phyloP scores from a whole-genome alignment of 92 coral and sea anemone genomes.

The Paragorgia papillata region DNA sequence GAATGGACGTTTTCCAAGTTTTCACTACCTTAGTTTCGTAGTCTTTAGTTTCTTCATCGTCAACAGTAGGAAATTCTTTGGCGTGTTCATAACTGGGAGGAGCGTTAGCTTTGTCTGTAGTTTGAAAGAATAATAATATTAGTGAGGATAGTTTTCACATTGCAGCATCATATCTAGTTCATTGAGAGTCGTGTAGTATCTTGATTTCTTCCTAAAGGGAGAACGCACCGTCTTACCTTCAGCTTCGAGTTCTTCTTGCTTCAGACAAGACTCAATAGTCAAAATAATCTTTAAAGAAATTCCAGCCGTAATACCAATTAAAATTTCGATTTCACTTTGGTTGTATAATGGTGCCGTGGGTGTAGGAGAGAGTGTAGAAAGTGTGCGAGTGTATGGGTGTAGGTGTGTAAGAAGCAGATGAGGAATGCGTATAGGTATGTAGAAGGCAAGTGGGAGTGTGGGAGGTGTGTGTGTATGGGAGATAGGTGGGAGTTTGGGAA shows the following conservation, averaged over 20 bases:
- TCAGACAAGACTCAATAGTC: constrained; percentile 9
- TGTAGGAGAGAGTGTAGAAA: too few species aligned
- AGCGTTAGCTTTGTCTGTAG: neutral
- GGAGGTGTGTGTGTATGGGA: too few species aligned
- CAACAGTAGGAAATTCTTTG: neutral
- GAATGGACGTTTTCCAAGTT: too few species aligned
- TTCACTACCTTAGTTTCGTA: neutral
- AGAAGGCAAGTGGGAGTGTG: too few species aligned
- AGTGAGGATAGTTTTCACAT: too few species aligned
- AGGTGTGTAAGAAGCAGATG: too few species aligned
- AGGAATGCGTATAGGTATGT: too few species aligned
- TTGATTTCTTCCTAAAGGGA: neutral
- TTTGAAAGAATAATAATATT: neutral
- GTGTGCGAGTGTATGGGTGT: too few species aligned
- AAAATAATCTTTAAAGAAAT: constrained; percentile 17
- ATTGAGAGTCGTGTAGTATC: neutral
- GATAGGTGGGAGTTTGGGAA: too few species aligned
- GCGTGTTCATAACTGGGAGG: constrained; percentile 32
- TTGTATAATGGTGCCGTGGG: too few species aligned
- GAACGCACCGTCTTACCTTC: too few species aligned
- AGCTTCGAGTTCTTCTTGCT: constrained; percentile 9
- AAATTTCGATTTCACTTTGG: too few species aligned
- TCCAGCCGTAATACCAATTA: neutral
- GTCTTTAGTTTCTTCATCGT: neutral
- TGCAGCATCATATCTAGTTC: neutral